phyloP scores from a whole-genome alignment of 2,113 vertebrate species.

The Dicentrarchus labrax region DNA sequence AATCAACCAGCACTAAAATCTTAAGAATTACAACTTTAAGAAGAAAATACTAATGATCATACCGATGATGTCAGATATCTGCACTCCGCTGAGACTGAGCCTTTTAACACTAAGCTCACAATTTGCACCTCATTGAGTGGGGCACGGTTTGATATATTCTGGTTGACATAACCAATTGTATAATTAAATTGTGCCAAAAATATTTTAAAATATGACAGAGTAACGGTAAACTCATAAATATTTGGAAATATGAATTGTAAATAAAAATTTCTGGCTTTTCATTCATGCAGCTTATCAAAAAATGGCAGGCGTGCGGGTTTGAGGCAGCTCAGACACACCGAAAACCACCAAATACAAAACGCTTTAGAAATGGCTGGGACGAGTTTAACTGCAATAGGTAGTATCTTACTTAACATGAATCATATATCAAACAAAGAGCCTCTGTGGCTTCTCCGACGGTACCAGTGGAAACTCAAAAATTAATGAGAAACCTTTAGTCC shows the following conservation, averaged over 20 bases:
- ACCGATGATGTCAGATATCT: slow-evolving; percentile 40
- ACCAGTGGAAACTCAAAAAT: slow-evolving; percentile 63
- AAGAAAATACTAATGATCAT: slow-evolving; percentile 29
- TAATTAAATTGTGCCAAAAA: slow-evolving; percentile 52
- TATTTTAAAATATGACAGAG: slow-evolving; percentile 25
- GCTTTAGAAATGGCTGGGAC: slow-evolving; percentile 25
- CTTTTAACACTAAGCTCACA: slow-evolving; percentile 54
- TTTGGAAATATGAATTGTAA: slow-evolving; percentile 24
- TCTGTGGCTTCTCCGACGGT: slow-evolving; percentile 43
- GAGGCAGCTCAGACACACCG: slow-evolving; percentile 4
- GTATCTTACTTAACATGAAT: slow-evolving; percentile 70
- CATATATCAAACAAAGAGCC: slow-evolving; percentile 71
- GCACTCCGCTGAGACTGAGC: slow-evolving; percentile 39
- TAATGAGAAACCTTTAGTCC: slow-evolving; percentile 67
- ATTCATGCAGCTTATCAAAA: slow-evolving; percentile 37
- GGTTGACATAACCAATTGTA: slow-evolving; percentile 43
- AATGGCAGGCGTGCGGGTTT: slow-evolving; percentile 38
- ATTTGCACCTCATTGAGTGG: slow-evolving; percentile 43
- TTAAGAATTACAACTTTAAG: not conserved
- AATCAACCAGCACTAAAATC: not conserved
- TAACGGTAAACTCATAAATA: slow-evolving; percentile 32
- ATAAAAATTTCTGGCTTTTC: slow-evolving; percentile 31
- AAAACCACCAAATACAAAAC: slow-evolving; percentile 43
- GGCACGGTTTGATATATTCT: slow-evolving; percentile 54
- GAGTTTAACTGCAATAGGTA: slow-evolving; percentile 43